phyloP scores from a whole-genome alignment of 2,888 invertebrate genomes.

The Spisula subtruncata region DNA sequence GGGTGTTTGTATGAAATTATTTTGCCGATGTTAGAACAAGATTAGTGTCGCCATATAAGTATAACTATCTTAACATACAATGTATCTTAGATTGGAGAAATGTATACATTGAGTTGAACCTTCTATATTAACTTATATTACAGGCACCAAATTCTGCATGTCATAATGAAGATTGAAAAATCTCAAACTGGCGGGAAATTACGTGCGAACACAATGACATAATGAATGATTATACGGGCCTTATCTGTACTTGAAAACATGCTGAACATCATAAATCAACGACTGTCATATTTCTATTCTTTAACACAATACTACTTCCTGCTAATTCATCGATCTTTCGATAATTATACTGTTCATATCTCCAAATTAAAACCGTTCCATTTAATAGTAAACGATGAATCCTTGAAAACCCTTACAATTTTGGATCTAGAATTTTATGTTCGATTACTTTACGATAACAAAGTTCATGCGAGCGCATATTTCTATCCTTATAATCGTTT shows the following conservation, averaged over 20 bases:
- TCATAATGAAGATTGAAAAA: too few relatives aligned
- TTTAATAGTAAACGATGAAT: background rate
- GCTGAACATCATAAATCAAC: background rate
- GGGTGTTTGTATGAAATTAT: too few relatives aligned
- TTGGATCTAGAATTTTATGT: background rate
- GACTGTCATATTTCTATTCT: background rate
- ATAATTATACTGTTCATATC: background rate
- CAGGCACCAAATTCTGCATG: too few relatives aligned
- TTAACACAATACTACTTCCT: background rate
- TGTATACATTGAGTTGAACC: too few relatives aligned
- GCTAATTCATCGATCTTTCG: background rate
- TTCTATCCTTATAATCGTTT: background rate
- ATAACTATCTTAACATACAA: too few relatives aligned
- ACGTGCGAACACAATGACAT: background rate
- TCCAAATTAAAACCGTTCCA: background rate
- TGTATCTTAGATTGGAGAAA: too few relatives aligned
- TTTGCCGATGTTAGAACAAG: too few relatives aligned
- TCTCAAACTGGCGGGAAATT: too few relatives aligned
- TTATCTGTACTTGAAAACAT: background rate
- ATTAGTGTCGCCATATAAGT: too few relatives aligned
- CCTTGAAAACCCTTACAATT: background rate
- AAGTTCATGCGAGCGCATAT: slow-evolving; percentile 1
- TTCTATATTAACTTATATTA: too few relatives aligned
- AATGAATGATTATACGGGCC: background rate
- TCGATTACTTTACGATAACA: slow-evolving; percentile 1